Conservation (phyloP, 2,113 vertebrate genomes). For the Strix aluco region DNA sequence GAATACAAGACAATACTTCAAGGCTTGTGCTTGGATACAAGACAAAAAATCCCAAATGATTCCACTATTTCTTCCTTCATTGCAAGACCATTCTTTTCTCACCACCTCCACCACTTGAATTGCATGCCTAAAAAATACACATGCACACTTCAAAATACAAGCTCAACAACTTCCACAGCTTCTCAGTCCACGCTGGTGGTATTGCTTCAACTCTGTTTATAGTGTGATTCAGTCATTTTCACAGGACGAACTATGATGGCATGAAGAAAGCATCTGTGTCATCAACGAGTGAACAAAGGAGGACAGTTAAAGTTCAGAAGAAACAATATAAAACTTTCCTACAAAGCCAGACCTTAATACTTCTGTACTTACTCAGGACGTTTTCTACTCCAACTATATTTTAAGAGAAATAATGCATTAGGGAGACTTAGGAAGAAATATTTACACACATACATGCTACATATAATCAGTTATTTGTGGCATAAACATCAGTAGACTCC, state of each 20-base stretch:
- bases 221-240: conserved; percentile 44
- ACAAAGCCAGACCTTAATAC: background rate
- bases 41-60: background rate
- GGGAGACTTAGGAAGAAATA: background rate
- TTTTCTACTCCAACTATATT: background rate
- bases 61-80: background rate
- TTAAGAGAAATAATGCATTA: background rate
- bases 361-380: background rate
- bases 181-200: background rate
- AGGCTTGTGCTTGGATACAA: background rate
- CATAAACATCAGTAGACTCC: background rate
- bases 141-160: background rate
- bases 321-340: conserved; percentile 15
- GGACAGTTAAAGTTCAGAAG: conserved; percentile 18
- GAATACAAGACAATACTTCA: conserved; percentile 14
- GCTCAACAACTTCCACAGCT: background rate
- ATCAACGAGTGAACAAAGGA: background rate
- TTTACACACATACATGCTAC: background rate
- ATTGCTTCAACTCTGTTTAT: conserved; percentile 38
- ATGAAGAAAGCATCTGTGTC: conserved; percentile 45
- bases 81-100: background rate
- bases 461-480: background rate
- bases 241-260: conserved; percentile 27
- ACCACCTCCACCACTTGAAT: background rate
- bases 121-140: background rate